Evolutionary conservation across 2,113 vertebrate genomes (phyloP).

Genomic region (human (Homo sapiens)): DNA sequence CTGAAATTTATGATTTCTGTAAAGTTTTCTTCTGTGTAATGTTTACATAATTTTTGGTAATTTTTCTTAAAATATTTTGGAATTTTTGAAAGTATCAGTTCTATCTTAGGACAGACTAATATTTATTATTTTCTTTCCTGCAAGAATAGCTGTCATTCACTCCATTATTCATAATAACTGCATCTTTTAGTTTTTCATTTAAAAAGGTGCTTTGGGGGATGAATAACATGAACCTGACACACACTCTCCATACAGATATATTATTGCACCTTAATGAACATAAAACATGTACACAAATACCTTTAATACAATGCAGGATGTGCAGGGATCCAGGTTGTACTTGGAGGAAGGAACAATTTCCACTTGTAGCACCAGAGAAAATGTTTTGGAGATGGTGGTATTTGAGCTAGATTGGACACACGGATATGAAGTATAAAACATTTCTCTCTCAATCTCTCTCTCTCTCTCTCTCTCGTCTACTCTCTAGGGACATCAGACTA

Average conservation of each 20-base stretch:
- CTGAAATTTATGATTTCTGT: slow-evolving; percentile 17
- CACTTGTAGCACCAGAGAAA: not conserved
- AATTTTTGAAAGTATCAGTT: slow-evolving; percentile 24
- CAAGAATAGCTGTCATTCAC: not conserved
- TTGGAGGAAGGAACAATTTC: not conserved
- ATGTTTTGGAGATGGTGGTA: not conserved
- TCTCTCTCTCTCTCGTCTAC: not conserved
- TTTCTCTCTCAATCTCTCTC: not conserved
- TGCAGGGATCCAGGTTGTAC: not conserved
- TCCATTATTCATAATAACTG: not conserved
- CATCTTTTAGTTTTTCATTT: not conserved
- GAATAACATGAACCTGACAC: not conserved
- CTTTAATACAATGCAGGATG: not conserved
- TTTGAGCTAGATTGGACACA: not conserved
- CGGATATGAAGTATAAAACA: not conserved
- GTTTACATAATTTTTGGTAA: not conserved
- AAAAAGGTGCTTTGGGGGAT: not conserved
- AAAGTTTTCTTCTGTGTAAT: slow-evolving; percentile 9
- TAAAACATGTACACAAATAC: not conserved
- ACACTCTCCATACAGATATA: not conserved
- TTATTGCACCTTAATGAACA: not conserved
- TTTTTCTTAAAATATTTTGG: slow-evolving; percentile 52
- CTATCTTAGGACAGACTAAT: not conserved
- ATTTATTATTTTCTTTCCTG: slow-evolving; percentile 28
- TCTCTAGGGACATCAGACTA: not conserved